Conservation (phyloP, 1,140 invertebrate genomes). For the Rhyzopertha dominica region DNA sequence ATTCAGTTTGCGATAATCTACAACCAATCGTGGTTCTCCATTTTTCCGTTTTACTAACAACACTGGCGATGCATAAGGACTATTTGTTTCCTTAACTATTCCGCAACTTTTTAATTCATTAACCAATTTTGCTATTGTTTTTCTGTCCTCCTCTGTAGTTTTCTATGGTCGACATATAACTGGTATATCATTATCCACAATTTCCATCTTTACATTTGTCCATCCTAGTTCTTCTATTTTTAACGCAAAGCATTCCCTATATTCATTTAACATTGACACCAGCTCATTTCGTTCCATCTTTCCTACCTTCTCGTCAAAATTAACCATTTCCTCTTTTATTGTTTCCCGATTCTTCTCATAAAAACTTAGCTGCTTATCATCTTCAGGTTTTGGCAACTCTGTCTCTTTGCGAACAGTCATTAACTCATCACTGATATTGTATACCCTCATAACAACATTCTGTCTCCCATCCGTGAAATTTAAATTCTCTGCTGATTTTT, state of each 20-base stretch:
- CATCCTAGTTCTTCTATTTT: constrained; percentile 4
- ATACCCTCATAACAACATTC: too few species aligned
- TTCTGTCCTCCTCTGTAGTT: not conserved
- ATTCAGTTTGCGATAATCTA: constrained; percentile 40
- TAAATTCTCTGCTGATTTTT: too few species aligned
- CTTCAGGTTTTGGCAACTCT: too few species aligned
- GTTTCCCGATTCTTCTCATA: too few species aligned
- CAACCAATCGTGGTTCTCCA: constrained; percentile 25
- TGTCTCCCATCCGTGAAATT: too few species aligned
- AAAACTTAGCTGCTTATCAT: too few species aligned
- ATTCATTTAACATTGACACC: too few species aligned
- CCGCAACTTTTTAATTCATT: constrained; percentile 1
- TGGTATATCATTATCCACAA: not conserved
- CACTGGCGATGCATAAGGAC: constrained; percentile 2
- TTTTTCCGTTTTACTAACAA: constrained; percentile 12
- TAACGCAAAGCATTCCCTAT: constrained; percentile 4
- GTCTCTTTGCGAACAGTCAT: too few species aligned
- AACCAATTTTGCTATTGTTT: not conserved
- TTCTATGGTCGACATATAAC: constrained; percentile 1
- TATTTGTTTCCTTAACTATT: constrained; percentile 4
- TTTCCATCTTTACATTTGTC: not conserved
- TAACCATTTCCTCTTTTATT: too few species aligned
- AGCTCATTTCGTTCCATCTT: too few species aligned
- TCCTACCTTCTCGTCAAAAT: too few species aligned
- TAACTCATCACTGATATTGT: too few species aligned